Base-by-base conservation (phyloP, 1,140 invertebrate species). In the Cardiocondyla obscurior region DNA sequence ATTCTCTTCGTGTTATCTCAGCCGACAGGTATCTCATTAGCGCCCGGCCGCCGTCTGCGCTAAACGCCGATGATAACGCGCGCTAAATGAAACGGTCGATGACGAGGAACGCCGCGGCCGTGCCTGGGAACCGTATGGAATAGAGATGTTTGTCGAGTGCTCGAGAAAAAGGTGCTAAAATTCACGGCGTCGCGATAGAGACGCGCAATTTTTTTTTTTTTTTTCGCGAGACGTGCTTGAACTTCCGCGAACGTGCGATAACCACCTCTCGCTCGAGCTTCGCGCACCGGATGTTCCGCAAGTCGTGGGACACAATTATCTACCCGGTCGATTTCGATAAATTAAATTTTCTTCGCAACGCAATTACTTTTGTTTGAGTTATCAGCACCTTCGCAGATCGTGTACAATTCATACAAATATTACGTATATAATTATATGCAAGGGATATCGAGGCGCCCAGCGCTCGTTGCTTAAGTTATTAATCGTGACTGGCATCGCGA, bases 131-230 rank as follows among this genome's bases (percentile, higher is more conserved):
- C 22, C 57, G 67, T 73, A 33, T 30, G 25, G 53, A 72, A 70
- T 53, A 64, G 44, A 42, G 39, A 8, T 79, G 57, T 87, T 89
- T 87, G 77, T 76, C 64, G 65, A 79, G 67, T 49, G 65, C 55
- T n/a, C 53, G 79, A 60, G 83, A 62, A 85, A 84, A 88, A 81
- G 81, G 87, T 84, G 86, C 81, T 88, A 87, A 90, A 88, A 86
- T 87, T 82, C 84, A 82, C 79, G 82, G 51, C 60, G 55, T 30
- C 67, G 83, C 16, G 49, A 42, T 33, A n/a, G 10, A 36, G 69
- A 74, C 39, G 33, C 36, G n/a, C n/a, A n/a, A n/a, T n/a, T n/a
- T n/a, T n/a, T n/a, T n/a, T n/a, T 82, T 60, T 79, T 64, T 46
- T 76, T 64, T 60, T 49, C 49, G 28, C 49, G 6, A 64, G 62